Base-by-base conservation (phyloP, 2,888 invertebrate genomes). In the Yponomeuta evonymella region DNA sequence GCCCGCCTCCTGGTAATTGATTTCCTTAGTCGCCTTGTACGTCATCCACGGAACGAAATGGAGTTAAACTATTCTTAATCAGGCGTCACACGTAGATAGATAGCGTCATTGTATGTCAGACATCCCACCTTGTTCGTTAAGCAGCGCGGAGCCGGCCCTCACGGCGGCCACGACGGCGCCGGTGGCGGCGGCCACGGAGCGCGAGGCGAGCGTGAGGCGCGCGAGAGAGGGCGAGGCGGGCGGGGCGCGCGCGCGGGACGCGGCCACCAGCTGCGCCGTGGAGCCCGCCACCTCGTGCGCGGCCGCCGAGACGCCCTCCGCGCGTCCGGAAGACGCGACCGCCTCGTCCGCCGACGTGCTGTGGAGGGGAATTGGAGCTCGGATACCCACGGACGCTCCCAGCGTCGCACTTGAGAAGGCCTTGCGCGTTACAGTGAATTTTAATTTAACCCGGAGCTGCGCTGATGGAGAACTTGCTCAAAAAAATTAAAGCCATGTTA, bases 231-330 rank as follows among this genome's bases (percentile, higher is more conserved):
- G 90, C 79, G 98, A 97, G 73, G 95, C 94, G 75, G 96, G 94
- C 78, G 97, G 96, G 0, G 99, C 98, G 88, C 99, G 98, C 9
- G 99, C 99, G 72, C 97, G 95, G 75, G 98, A 98, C 15, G 99
- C 98, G 0, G 99, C 98, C 70, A 99, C 99, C 72, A 99, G 93
- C 89, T 99, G 99, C 69, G 99, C 98, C 1, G 99, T 99, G 76
- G 96, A 97, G 73, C 97, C 99, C 71, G 98, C 97, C 73, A 98
- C 98, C 86, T 98, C 98, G 89, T 99, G 98, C 33, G 99, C 98
- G 9, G 98, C 99, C 0, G 98, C 99, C 73, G 98, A 96, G 73
- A 99, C 94, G 82, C 97, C 97, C 82, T 98, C 98, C 81, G 97
- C 95, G 84, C 98, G 98, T 0, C 97, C 97, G 75, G 95, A 94